phyloP scores from a whole-genome alignment of 2,888 invertebrate genomes.

The Brachypalpus laphriformis region DNA sequence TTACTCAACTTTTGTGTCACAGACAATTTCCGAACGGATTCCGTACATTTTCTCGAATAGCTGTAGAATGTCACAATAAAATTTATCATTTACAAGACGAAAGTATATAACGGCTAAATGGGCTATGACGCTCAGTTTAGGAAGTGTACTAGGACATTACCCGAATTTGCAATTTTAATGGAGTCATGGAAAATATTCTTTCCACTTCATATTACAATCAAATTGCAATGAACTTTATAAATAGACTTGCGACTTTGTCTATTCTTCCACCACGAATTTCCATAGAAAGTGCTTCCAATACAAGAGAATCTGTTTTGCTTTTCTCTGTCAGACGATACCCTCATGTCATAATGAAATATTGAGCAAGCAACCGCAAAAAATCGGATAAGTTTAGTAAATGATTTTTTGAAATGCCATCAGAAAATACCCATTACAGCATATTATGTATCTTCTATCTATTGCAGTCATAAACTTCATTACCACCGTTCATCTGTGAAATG shows the following conservation, averaged over 20 bases:
- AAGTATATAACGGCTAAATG: background rate
- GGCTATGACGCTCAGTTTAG: background rate
- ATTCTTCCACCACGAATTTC: background rate
- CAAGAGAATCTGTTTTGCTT: background rate
- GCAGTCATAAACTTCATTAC: slow-evolving; percentile 23
- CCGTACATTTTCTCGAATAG: background rate
- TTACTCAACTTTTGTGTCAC: background rate
- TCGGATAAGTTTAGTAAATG: background rate
- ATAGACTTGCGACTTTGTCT: background rate
- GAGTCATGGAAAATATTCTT: background rate
- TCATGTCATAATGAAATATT: background rate
- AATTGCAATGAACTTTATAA: background rate
- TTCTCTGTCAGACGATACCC: background rate
- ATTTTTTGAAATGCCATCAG: background rate
- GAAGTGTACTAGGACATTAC: background rate
- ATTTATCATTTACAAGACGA: background rate
- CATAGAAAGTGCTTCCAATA: background rate
- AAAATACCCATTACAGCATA: background rate
- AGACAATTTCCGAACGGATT: background rate
- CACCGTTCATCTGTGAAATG: slow-evolving; percentile 54
- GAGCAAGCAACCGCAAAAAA: background rate
- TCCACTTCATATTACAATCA: background rate
- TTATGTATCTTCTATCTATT: background rate
- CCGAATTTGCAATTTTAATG: slow-evolving; percentile 11
- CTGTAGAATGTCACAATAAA: background rate